Conservation (phyloP, 1,140 invertebrate genomes). For the Ridgeia piscesae region DNA sequence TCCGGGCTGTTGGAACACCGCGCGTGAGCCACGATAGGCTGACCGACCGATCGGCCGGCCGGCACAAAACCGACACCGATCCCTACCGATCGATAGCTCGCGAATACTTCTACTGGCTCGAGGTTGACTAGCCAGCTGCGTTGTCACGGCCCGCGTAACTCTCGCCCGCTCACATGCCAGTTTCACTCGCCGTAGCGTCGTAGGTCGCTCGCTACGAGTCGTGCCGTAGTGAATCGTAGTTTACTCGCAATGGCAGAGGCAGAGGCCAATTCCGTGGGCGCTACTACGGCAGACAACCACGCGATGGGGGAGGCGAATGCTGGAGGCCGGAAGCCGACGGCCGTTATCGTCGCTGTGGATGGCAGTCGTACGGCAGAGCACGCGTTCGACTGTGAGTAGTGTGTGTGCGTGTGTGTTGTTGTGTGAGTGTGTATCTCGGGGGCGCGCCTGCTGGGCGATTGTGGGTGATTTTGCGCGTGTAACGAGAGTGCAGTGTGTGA, state of each 20-base stretch:
- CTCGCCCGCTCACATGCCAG: neutral
- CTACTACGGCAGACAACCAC: neutral
- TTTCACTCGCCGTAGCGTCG: neutral
- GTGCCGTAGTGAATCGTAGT: neutral
- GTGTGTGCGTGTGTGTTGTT: no score
- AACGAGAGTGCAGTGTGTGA: neutral
- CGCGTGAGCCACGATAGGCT: neutral
- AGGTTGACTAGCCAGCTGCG: neutral
- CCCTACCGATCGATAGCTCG: neutral
- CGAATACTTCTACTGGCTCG: neutral
- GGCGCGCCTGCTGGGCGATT: neutral
- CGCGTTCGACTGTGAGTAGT: neutral
- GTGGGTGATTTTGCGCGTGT: neutral
- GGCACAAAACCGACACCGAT: neutral
- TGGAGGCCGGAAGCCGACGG: constrained; percentile 1
- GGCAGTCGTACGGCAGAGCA: neutral
- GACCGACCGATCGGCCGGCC: neutral
- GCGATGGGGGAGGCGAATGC: neutral
- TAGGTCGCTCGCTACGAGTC: neutral
- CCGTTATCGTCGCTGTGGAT: neutral
- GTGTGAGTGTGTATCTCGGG: no score
- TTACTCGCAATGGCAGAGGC: neutral
- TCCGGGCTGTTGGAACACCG: no score
- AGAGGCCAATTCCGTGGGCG: neutral
- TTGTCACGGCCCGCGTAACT: neutral